These are phyloP conservation scores for Caenorhabditis parvicauda DNA, from an alignment of 2,888 invertebrate species.

Conservation along the genomic window DNA sequence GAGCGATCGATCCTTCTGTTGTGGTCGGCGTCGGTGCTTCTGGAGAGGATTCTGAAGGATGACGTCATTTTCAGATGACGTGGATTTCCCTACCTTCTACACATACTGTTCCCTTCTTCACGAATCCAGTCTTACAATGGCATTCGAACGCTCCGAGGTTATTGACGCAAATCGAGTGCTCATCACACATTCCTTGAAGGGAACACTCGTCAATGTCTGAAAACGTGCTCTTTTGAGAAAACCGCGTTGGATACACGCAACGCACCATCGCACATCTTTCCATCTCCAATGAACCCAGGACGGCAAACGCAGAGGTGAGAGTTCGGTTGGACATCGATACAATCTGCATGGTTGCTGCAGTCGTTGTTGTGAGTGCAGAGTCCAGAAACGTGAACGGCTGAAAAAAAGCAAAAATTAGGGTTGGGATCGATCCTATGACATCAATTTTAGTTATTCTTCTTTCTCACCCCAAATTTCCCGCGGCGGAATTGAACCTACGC, in stretches of 20 bases:
- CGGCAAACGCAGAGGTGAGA: conserved; percentile 75
- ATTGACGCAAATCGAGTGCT: conserved; percentile 72
- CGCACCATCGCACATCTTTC: conserved; percentile 59
- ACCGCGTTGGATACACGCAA: neutral
- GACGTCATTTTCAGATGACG: neutral
- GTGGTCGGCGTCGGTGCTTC: neutral
- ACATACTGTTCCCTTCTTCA: conserved; percentile 21
- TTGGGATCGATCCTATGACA: too few relatives aligned
- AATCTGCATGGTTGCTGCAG: conserved; percentile 57
- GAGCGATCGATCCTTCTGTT: too few relatives aligned
- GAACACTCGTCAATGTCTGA: conserved; percentile 59
- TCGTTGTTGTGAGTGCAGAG: conserved; percentile 51
- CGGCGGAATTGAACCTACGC: too few relatives aligned
- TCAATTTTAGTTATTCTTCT: too few relatives aligned
- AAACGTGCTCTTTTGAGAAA: neutral
- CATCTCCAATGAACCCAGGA: conserved; percentile 79
- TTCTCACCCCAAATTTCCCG: too few relatives aligned
- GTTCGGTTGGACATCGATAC: conserved; percentile 55
- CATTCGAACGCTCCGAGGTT: conserved; percentile 74
- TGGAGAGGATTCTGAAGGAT: neutral
- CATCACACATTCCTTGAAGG: conserved; percentile 47
- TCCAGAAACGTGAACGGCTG: conserved; percentile 48
- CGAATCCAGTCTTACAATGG: conserved; percentile 50
- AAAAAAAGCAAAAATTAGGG: conserved; percentile 7
- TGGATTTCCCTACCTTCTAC: too few relatives aligned